These are phyloP conservation scores for Hylyphantes graminicola DNA, from an alignment of 1,140 invertebrate species.

Conservation along the genomic window DNA sequence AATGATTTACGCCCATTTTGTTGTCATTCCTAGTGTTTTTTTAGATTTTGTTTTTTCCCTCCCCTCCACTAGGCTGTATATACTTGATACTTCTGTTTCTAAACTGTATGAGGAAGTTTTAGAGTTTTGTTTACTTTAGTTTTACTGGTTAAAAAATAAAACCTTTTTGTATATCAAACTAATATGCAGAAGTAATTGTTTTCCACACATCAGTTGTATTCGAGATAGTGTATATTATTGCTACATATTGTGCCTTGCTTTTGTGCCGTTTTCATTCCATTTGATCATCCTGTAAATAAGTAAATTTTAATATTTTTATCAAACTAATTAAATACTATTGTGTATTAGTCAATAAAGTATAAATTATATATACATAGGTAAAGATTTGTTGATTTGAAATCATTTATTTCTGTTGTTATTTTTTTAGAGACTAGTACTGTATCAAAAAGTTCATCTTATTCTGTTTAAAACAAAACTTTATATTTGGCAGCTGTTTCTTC, in stretches of 20 bases:
- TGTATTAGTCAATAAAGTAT: constrained; percentile 25
- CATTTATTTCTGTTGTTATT: constrained; percentile 35
- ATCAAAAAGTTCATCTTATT: constrained; percentile 1
- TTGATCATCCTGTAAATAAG: constrained; percentile 47
- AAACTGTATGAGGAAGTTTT: too few species aligned
- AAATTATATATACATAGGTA: constrained; percentile 1
- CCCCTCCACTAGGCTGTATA: too few species aligned
- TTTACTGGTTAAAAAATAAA: too few species aligned
- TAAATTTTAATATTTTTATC: constrained; percentile 34
- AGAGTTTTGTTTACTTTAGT: too few species aligned
- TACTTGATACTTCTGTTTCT: too few species aligned
- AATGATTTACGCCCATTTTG: too few species aligned
- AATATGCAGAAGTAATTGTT: background rate
- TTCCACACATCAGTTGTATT: constrained; percentile 14
- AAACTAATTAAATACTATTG: constrained; percentile 5
- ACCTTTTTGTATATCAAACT: constrained; percentile 10
- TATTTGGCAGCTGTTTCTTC: constrained; percentile 20
- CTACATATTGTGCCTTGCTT: constrained; percentile 54
- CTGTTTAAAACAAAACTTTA: background rate
- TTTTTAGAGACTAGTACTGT: constrained; percentile 6
- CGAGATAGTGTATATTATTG: constrained; percentile 30
- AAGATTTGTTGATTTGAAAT: constrained; percentile 20
- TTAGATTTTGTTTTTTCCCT: too few species aligned
- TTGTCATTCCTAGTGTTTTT: too few species aligned
- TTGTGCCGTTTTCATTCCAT: constrained; percentile 49